Conservation (phyloP, 2,888 invertebrate species). For the Colletes collaris region DNA sequence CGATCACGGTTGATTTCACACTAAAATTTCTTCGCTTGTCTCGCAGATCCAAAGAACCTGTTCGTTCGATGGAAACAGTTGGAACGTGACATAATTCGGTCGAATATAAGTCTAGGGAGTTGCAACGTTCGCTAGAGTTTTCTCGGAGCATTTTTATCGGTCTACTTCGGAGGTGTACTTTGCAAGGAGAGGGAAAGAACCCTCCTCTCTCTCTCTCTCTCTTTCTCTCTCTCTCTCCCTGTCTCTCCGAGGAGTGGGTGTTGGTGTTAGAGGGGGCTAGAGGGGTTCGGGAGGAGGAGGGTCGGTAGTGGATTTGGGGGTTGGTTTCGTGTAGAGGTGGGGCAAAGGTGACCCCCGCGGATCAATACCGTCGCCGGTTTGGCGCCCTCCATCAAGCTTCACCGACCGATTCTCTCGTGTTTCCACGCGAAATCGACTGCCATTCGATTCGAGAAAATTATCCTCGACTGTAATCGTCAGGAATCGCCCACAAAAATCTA, state of each 20-base stretch:
- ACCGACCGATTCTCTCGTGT: conserved; percentile 73
- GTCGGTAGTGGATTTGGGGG: conserved; percentile 75
- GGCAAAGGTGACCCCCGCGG: conserved; percentile 78
- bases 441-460: conserved; percentile 17
- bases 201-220: background rate
- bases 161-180: conserved; percentile 55
- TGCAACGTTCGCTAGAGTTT: conserved; percentile 60
- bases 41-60: conserved; percentile 27
- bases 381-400: conserved; percentile 75
- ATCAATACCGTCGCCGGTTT: conserved; percentile 81
- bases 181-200: conserved; percentile 53
- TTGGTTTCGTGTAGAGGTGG: conserved; percentile 75
- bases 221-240: conserved; percentile 10
- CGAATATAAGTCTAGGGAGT: conserved; percentile 20
- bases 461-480: too few relatives aligned
- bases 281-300: conserved; percentile 45
- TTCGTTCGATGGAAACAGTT: conserved; percentile 48
- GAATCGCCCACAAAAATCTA: too few relatives aligned
- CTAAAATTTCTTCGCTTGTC: background rate
- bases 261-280: conserved; percentile 55
- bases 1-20: background rate
- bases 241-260: conserved; percentile 25
- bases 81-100: conserved; percentile 27
- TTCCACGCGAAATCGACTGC: conserved; percentile 64
- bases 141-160: conserved; percentile 72